phyloP scores from a whole-genome alignment of 2,113 vertebrate species.

The Cricetomys ansorgei region DNA sequence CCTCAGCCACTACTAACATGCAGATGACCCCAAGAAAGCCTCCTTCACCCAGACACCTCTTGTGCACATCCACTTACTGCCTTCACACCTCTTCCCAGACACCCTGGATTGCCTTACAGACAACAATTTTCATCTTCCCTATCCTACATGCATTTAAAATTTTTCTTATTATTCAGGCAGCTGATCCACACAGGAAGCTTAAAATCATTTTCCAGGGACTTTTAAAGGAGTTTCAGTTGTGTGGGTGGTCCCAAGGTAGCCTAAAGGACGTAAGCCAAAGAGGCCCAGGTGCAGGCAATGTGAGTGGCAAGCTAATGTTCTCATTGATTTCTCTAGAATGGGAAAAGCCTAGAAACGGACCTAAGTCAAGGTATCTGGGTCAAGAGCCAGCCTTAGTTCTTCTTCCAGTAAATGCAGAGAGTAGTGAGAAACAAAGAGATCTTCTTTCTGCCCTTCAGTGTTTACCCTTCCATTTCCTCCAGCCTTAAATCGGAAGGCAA shows the following conservation, averaged over 20 bases:
- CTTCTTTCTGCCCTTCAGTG: accelerated
- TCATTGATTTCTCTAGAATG: background rate
- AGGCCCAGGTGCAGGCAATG: background rate
- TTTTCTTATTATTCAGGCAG: background rate
- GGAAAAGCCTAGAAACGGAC: background rate
- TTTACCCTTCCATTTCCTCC: background rate
- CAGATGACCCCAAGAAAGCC: background rate
- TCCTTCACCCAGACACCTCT: background rate
- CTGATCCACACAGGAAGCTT: background rate
- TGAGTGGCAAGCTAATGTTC: background rate
- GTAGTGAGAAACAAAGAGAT: background rate
- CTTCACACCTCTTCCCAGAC: background rate
- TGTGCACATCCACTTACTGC: background rate
- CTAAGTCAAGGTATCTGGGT: background rate
- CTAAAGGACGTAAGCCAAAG: background rate
- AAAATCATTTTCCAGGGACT: slow-evolving; percentile 4
- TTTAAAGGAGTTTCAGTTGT: background rate
- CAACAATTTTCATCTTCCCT: background rate
- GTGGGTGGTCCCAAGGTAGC: background rate
- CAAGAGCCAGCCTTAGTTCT: background rate
- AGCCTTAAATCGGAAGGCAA: background rate
- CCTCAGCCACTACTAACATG: background rate
- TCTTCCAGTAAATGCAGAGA: background rate
- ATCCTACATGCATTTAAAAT: background rate
- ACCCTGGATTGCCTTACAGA: background rate